Percentiles rank a stretch among this genome's conserved stretches.
These are phyloP conservation scores for Melipona quadrifasciata DNA, from an alignment of 1,140 invertebrate genomes.

Conservation along the genomic window DNA sequence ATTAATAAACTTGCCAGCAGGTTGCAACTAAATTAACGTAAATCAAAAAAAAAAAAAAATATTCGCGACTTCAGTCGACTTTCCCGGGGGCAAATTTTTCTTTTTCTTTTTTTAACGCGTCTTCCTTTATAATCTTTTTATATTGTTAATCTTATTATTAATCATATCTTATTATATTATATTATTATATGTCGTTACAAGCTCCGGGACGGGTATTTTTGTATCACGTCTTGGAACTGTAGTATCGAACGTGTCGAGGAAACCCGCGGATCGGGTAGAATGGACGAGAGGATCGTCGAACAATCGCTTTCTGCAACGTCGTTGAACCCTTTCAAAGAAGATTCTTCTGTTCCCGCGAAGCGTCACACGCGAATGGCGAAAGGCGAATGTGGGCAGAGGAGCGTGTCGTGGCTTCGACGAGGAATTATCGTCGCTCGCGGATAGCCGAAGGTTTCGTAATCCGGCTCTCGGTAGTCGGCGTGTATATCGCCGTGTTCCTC, in stretches of 20 bases:
- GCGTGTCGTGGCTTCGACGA: not conserved
- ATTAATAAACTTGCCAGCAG: too few species aligned
- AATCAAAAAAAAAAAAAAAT: too few species aligned
- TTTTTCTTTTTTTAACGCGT: too few species aligned
- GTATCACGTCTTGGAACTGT: too few species aligned
- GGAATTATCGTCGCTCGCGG: constrained; percentile 50
- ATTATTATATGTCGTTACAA: too few species aligned
- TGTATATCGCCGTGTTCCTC: constrained; percentile 24
- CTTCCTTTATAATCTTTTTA: too few species aligned
- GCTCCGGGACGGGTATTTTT: too few species aligned
- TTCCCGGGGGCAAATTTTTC: too few species aligned
- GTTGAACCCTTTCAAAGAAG: not conserved
- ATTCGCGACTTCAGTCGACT: too few species aligned
- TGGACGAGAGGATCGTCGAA: not conserved
- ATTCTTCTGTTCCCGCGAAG: constrained; percentile 7
- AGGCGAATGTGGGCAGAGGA: constrained; percentile 51
- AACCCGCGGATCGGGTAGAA: not conserved
- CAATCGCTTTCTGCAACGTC: not conserved
- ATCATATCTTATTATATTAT: too few species aligned
- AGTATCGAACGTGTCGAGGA: not conserved
- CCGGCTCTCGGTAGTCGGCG: constrained; percentile 31
- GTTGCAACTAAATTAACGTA: too few species aligned
- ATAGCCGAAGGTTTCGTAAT: constrained; percentile 55
- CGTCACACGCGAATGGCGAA: constrained; percentile 40
- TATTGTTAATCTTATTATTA: too few species aligned